A percentile compares a stretch with the other conserved stretches of the same genome.
Evolutionary conservation across 92 coral and sea anemone species (phyloP).

Genomic region (Hydrozoanthus gracilis): DNA sequence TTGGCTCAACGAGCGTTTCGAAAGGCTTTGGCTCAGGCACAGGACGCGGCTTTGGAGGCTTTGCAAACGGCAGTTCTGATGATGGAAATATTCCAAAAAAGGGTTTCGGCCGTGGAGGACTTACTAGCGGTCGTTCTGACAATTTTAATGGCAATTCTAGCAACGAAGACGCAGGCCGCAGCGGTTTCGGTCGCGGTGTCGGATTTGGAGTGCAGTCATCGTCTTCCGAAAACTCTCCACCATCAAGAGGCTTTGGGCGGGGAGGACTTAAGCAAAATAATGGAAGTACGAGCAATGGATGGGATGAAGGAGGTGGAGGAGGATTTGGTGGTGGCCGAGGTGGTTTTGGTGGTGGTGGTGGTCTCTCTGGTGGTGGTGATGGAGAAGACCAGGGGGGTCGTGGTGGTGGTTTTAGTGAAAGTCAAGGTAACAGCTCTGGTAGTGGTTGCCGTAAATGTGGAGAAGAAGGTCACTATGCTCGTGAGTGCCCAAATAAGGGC

Average conservation of each 20-base stretch:
- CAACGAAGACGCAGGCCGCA: slow-evolving; percentile 26
- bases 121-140: slow-evolving; percentile 58
- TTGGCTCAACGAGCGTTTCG: slow-evolving; percentile 24
- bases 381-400: slow-evolving; percentile 48
- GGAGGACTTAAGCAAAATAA: slow-evolving; percentile 30
- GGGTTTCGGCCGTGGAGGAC: slow-evolving; percentile 77
- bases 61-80: slow-evolving; percentile 24
- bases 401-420: slow-evolving; percentile 47
- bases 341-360: slow-evolving; percentile 48
- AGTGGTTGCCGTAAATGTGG: slow-evolving; percentile 65
- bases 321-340: slow-evolving; percentile 39
- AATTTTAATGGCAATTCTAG: slow-evolving; percentile 33
- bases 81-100: slow-evolving; percentile 66
- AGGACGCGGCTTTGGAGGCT: slow-evolving; percentile 56
- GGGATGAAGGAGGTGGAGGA: slow-evolving; percentile 51
- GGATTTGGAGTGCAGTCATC: slow-evolving; percentile 29
- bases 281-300: slow-evolving; percentile 9
- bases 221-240: slow-evolving; percentile 9
- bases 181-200: slow-evolving; percentile 57
- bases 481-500: slow-evolving; percentile 45
- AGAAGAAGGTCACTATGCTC: slow-evolving; percentile 50
- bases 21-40: slow-evolving; percentile 64
- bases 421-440: slow-evolving; percentile 58
- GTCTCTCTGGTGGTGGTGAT: slow-evolving; percentile 48
- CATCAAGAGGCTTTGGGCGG: slow-evolving; percentile 36